Percentiles rank a stretch among this genome's conserved stretches.
These are phyloP conservation scores for Campoplex nolae DNA, from an alignment of 2,888 invertebrate genomes.

Conservation along the genomic window DNA sequence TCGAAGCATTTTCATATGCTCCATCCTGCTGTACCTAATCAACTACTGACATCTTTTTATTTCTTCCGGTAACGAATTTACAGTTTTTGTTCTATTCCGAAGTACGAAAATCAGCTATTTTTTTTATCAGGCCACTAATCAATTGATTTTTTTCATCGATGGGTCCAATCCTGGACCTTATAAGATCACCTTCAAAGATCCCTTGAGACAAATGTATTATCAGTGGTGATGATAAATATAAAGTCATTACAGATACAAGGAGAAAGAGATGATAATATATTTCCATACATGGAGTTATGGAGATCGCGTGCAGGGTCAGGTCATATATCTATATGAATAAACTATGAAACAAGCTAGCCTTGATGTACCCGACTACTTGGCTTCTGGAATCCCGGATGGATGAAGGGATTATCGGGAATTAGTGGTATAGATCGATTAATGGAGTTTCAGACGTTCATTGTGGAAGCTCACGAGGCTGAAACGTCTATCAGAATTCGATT, in stretches of 20 bases:
- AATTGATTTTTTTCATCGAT: not conserved
- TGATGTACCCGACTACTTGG: not conserved
- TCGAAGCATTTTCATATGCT: not conserved
- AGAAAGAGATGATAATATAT: not conserved
- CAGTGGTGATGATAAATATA: not conserved
- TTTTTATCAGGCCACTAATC: not conserved
- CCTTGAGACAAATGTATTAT: not conserved
- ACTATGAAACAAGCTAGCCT: not conserved
- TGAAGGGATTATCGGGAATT: slow-evolving; percentile 41
- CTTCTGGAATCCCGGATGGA: slow-evolving; percentile 1
- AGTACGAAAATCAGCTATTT: not conserved
- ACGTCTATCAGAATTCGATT: slow-evolving; percentile 10
- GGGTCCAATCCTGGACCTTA: no score
- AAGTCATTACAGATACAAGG: not conserved
- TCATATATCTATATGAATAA: not conserved
- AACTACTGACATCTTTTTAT: not conserved
- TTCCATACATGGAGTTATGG: not conserved
- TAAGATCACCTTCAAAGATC: no score
- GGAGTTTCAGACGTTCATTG: slow-evolving; percentile 3
- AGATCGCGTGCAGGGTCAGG: not conserved
- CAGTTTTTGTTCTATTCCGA: not conserved
- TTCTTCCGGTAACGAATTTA: not conserved
- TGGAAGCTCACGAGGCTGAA: not conserved
- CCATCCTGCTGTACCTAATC: not conserved
- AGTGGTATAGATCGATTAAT: slow-evolving; percentile 12